These are phyloP conservation scores for Geopemphigus sp. DNA, from an alignment of 1,140 invertebrate genomes.

Conservation along the genomic window DNA sequence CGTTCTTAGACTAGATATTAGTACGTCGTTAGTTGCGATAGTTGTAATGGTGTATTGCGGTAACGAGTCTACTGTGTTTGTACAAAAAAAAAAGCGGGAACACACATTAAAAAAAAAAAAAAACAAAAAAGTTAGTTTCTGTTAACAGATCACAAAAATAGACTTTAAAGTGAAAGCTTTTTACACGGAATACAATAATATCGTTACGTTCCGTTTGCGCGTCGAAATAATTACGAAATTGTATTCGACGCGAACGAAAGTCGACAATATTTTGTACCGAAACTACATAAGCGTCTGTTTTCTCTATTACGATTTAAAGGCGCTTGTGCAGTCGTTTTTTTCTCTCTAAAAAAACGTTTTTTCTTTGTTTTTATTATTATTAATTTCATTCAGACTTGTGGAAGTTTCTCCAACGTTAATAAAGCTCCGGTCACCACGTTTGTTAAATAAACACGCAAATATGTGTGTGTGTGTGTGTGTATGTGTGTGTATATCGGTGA, in stretches of 20 bases:
- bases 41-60: conserved; percentile 13
- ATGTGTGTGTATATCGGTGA: not conserved
- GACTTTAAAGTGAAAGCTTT: conserved; percentile 43
- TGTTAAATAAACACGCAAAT: not conserved
- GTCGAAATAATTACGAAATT: conserved; percentile 10
- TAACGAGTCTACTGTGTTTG: conserved; percentile 47
- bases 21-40: conserved; percentile 18
- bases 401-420: conserved; percentile 42
- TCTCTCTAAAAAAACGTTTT: not conserved
- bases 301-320: conserved; percentile 23
- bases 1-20: conserved; percentile 17
- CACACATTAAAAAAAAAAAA: conserved; percentile 46
- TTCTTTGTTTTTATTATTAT: not conserved
- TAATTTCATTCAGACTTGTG: conserved; percentile 47
- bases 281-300: conserved; percentile 46
- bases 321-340: conserved; percentile 19
- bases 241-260: conserved; percentile 11
- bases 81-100: conserved; percentile 39
- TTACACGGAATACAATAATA: conserved; percentile 27
- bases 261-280: conserved; percentile 25
- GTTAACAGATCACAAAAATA: conserved; percentile 29
- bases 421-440: conserved; percentile 22
- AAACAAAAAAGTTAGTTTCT: conserved; percentile 43
- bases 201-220: not conserved
- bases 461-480: not conserved